phyloP scores from a whole-genome alignment of 2,797 vertebrate genomes.

The Chaetophractus vellerosus region DNA sequence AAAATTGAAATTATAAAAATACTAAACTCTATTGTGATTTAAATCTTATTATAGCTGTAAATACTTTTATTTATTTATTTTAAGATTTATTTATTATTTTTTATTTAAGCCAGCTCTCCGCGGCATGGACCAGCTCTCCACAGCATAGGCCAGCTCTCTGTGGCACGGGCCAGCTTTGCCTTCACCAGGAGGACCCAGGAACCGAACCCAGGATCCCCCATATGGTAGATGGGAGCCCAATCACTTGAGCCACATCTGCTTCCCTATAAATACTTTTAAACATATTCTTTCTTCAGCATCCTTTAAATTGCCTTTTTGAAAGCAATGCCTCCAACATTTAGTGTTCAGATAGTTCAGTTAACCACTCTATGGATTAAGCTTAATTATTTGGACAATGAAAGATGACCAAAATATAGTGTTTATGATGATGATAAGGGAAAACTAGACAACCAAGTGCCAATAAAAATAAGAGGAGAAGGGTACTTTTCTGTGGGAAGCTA shows the following conservation, averaged over 20 bases:
- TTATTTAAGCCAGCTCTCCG: too few species aligned
- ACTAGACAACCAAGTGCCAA: background rate
- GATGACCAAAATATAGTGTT: background rate
- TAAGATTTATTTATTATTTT: too few species aligned
- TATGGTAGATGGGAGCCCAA: too few species aligned
- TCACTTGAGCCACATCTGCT: too few species aligned
- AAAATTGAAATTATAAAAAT: conserved; percentile 4
- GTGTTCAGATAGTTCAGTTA: background rate
- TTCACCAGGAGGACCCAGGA: too few species aligned
- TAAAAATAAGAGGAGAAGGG: background rate
- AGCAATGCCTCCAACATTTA: conserved; percentile 47
- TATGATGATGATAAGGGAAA: background rate
- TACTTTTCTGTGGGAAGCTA: background rate
- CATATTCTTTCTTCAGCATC: background rate
- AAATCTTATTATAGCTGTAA: background rate
- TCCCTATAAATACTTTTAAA: background rate
- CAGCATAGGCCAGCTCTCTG: too few species aligned
- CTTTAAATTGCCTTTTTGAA: conserved; percentile 58
- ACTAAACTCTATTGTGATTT: background rate
- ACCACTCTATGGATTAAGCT: background rate
- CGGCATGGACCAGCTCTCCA: too few species aligned
- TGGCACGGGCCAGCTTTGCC: too few species aligned
- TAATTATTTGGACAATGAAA: background rate
- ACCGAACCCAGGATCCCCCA: too few species aligned
- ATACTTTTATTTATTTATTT: background rate